Evolutionary conservation across 2,113 vertebrate species (phyloP).

Genomic region (Ptilorrhoa leucosticta): DNA sequence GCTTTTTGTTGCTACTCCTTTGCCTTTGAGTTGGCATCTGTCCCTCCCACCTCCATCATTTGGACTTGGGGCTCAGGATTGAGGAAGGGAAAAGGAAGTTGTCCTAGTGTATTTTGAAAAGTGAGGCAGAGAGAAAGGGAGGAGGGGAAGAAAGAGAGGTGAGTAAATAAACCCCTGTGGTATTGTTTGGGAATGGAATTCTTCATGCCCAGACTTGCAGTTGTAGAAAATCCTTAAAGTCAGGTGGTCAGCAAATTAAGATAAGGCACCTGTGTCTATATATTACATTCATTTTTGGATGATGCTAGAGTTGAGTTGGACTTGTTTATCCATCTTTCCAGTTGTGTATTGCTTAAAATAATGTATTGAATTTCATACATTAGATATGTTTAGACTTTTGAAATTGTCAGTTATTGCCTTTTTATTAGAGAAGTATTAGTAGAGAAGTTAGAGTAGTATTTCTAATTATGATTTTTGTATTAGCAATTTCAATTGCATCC

Average conservation of each 20-base stretch:
- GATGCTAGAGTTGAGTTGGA: background rate
- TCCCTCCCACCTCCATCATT: background rate
- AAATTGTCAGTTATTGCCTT: background rate
- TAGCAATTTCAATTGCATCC: background rate
- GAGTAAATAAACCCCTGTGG: background rate
- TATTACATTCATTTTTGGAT: background rate
- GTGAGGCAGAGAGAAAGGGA: background rate
- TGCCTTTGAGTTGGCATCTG: background rate
- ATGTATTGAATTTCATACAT: background rate
- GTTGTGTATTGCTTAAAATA: background rate
- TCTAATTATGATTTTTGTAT: background rate
- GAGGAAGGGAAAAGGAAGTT: background rate
- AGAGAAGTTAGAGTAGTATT: background rate
- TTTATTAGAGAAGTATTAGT: too few relatives aligned
- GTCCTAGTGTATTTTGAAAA: background rate
- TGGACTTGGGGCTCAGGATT: background rate
- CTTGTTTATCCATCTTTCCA: background rate
- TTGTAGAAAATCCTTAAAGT: background rate
- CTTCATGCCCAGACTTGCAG: background rate
- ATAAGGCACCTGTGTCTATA: background rate
- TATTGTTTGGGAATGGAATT: background rate
- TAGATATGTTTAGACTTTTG: background rate
- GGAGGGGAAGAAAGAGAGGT: background rate
- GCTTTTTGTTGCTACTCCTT: background rate
- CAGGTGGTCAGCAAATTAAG: background rate